These are phyloP conservation scores for Selenia dentaria DNA, from an alignment of 2,888 invertebrate species.

Conservation along the genomic window DNA sequence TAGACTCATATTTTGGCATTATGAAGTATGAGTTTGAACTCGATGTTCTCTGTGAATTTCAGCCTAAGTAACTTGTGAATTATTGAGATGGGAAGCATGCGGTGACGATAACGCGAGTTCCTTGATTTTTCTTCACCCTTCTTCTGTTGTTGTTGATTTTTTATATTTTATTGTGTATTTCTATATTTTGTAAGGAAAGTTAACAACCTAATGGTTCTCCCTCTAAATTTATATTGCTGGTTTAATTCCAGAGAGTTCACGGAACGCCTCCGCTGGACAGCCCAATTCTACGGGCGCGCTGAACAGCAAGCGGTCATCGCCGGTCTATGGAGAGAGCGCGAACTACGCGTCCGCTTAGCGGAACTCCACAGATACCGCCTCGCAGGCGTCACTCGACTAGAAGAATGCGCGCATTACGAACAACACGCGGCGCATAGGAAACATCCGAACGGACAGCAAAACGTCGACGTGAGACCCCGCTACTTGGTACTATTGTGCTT, in stretches of 20 bases:
- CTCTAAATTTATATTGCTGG: too few species aligned
- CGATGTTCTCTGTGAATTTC: too few species aligned
- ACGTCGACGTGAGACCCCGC: conserved; percentile 84
- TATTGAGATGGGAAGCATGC: too few species aligned
- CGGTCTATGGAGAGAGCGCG: conserved; percentile 93
- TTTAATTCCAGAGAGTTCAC: conserved; percentile 89
- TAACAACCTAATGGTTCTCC: too few species aligned
- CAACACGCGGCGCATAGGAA: conserved; percentile 88
- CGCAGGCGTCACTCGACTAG: conserved; percentile 92
- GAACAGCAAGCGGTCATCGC: conserved; percentile 93
- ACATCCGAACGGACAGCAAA: conserved; percentile 74
- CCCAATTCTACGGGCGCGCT: conserved; percentile 94
- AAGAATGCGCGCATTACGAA: conserved; percentile 95
- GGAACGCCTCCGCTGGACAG: conserved; percentile 93
- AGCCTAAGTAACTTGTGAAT: too few species aligned
- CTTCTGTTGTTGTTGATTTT: too few species aligned
- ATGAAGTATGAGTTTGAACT: too few species aligned
- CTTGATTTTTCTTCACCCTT: too few species aligned
- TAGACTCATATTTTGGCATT: too few species aligned
- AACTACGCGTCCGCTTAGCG: conserved; percentile 91
- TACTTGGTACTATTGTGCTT: conserved; percentile 43
- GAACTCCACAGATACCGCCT: conserved; percentile 93
- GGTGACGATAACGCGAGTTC: too few species aligned
- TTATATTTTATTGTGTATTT: too few species aligned
- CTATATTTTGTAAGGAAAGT: too few species aligned